Evolutionary conservation across 2,797 vertebrate genomes (phyloP), one percentile per base, ranked within the genome.

Genomic region (Lepidocolaptes lacrymiger): DNA sequence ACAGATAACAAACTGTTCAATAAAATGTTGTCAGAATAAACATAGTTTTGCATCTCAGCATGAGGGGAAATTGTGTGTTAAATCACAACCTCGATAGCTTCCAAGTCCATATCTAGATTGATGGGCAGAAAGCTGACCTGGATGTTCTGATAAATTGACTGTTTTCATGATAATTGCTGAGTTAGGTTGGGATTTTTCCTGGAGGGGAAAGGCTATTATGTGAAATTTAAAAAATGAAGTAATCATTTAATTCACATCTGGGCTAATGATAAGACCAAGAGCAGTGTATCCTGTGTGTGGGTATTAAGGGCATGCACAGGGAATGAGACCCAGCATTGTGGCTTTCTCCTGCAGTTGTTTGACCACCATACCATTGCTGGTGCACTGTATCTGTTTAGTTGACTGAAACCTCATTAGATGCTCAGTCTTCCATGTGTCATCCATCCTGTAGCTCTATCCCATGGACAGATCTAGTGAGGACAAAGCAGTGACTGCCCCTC

Each of bases 71-170:
- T 23, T 22, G 20, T 64, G 34, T 76, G 23, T 62, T 39, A 87
- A 87, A 73, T 81, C 22, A 54, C 18, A 63, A 5, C 55, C 36
- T 83, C 56, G 69, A 19, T 61, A 73, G 23, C 34, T 95, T 93
- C 52, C 54, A 20, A 86, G 37, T 32, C 32, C 14, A 7, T 34
- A 62, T 51, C 32, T 23, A 75, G 66, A 61, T 37, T 90, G 55
- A 91, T 59, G 41, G 55, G 58, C 85, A 88, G 88, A 94, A 83
- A 93, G n/a, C 58, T 93, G 93, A 89, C 63, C 41, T 89, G 44
- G 41, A 61, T 77, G 51, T 89, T 93, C 61, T 94, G 66, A 86
- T 87, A 51, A 63, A 84, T 32, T 7, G 51, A 46, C 27, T 92
- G 43, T 91, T 75, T 62, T 85, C 68, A 62, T 66, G 63, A 58